These are phyloP conservation scores for Tetramorium simillimum DNA, from an alignment of 1,140 invertebrate species.

Conservation along the genomic window DNA sequence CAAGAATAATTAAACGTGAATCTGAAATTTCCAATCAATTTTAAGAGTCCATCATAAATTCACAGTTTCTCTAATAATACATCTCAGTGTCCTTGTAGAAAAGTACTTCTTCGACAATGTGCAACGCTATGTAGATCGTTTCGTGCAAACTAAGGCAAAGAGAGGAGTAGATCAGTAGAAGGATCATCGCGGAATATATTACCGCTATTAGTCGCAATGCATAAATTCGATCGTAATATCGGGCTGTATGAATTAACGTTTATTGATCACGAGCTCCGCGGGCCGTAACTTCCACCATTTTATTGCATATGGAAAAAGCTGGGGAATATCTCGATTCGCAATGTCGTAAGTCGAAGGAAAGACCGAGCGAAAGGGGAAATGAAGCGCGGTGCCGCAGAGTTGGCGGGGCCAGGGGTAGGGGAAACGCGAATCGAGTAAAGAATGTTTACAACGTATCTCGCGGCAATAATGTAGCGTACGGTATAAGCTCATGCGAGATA, in stretches of 20 bases:
- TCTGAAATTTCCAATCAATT: neutral
- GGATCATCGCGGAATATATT: conserved; percentile 34
- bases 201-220: conserved; percentile 52
- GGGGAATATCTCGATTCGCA: conserved; percentile 52
- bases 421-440: conserved; percentile 74
- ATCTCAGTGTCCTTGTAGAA: neutral
- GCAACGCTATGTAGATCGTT: neutral
- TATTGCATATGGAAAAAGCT: conserved; percentile 62
- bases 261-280: conserved; percentile 48
- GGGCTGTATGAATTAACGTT: conserved; percentile 54
- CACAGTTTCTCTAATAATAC: neutral
- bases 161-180: neutral
- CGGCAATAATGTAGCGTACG: conserved; percentile 78
- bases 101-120: neutral
- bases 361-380: conserved; percentile 57
- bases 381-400: conserved; percentile 25
- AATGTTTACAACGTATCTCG: conserved; percentile 78
- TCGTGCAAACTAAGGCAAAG: neutral
- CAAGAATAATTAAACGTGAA: neutral
- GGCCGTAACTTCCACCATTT: conserved; percentile 41
- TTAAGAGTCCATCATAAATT: neutral
- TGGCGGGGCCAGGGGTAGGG: neutral
- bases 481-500: conserved; percentile 77
- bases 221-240: conserved; percentile 61
- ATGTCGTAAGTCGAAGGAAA: conserved; percentile 58